Percentiles rank a stretch among this genome's conserved stretches.
phyloP scores from a whole-genome alignment of 1,140 invertebrate genomes.

The Aphis craccivora region DNA sequence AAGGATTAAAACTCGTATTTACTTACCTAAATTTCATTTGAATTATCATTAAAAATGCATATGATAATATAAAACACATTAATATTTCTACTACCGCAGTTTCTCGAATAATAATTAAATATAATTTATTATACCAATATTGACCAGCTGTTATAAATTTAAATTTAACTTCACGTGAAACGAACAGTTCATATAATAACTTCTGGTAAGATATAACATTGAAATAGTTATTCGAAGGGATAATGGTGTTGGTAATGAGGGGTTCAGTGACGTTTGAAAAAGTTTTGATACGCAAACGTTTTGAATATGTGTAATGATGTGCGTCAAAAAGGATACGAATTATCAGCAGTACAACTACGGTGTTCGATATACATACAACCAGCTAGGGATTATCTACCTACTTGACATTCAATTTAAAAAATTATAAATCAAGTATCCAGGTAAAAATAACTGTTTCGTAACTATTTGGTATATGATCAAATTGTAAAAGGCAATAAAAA shows the following conservation, averaged over 20 bases:
- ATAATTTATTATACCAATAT: not conserved
- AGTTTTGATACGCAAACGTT: not conserved
- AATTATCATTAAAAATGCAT: no score
- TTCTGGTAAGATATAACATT: not conserved
- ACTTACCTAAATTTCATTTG: not conserved
- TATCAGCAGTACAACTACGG: not conserved
- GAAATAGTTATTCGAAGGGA: not conserved
- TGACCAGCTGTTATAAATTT: not conserved
- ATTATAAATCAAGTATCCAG: not conserved
- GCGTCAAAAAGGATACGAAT: not conserved
- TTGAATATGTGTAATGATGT: not conserved
- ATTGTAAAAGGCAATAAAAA: not conserved
- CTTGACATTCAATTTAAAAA: not conserved
- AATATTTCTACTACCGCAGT: not conserved
- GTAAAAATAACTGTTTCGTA: not conserved
- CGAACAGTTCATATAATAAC: not conserved
- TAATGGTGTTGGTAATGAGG: not conserved
- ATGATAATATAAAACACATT: not conserved
- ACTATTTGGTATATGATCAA: not conserved
- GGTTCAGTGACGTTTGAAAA: not conserved
- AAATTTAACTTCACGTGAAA: not conserved
- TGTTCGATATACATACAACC: not conserved
- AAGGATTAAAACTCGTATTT: not conserved
- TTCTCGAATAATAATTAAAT: not conserved
- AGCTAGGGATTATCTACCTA: not conserved